Conservation (phyloP, 2,113 vertebrate species). For the Upupa epops region DNA sequence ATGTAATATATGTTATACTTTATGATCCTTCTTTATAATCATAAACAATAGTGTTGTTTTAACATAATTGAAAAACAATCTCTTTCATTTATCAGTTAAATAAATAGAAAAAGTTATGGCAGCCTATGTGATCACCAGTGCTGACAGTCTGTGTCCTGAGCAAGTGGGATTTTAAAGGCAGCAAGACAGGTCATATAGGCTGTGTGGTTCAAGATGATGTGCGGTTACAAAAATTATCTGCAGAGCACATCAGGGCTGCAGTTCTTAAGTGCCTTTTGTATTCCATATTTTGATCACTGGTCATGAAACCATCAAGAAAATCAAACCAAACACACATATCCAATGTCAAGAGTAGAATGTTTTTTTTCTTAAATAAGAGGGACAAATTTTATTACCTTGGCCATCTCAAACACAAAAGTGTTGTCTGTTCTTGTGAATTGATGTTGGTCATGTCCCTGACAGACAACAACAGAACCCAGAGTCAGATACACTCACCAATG, state of each 20-base stretch:
- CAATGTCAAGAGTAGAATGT: not conserved
- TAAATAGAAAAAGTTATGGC: not conserved
- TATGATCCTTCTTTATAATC: too few species aligned
- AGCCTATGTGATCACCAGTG: not conserved
- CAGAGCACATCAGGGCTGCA: not conserved
- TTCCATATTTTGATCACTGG: not conserved
- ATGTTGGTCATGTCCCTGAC: not conserved
- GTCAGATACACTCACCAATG: not conserved
- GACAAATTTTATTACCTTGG: not conserved
- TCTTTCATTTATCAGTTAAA: not conserved
- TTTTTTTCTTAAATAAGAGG: not conserved
- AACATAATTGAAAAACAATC: too few species aligned
- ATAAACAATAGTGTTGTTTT: too few species aligned
- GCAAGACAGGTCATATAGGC: not conserved
- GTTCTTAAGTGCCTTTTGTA: not conserved
- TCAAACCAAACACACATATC: too few species aligned
- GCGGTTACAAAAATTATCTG: not conserved
- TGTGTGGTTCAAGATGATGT: not conserved
- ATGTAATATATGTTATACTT: too few species aligned
- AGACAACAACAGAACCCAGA: not conserved
- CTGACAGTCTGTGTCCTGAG: not conserved
- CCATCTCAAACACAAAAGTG: not conserved
- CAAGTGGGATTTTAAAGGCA: slow-evolving; percentile 3
- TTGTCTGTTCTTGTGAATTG: not conserved
- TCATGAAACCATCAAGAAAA: not conserved